phyloP scores from a whole-genome alignment of 2,888 invertebrate species.

The Neuroscelio doddi region DNA sequence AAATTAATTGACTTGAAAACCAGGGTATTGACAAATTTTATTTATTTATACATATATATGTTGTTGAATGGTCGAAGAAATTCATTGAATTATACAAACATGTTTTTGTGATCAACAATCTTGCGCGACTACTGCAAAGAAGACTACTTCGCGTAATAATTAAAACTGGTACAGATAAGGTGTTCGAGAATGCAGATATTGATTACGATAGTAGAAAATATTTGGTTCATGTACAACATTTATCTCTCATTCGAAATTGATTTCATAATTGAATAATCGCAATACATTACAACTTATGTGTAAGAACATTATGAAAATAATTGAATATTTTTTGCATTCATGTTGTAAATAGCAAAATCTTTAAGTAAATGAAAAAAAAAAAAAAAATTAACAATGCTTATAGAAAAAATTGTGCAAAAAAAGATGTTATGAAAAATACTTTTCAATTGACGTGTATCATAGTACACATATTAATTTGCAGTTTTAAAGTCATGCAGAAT shows the following conservation, averaged over 20 bases:
- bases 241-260: not conserved
- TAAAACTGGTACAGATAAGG: not conserved
- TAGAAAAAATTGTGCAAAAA: no score
- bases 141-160: conserved; percentile 3
- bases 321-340: not conserved
- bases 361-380: no score
- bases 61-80: not conserved
- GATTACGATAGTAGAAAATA: not conserved
- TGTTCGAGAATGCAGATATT: not conserved
- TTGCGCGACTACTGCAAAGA: conserved; percentile 10
- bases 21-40: no score
- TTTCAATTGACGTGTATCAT: not conserved
- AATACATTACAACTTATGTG: no score
- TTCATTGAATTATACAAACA: conserved; percentile 14
- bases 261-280: conserved; percentile 1
- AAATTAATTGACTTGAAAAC: no score
- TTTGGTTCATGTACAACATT: not conserved
- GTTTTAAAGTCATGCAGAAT: not conserved
- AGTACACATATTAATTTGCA: no score
- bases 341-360: not conserved
- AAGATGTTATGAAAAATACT: no score
- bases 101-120: conserved; percentile 3
- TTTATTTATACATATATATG: no score
- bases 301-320: not conserved
- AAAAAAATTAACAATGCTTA: no score